Conservation (phyloP, 2,797 vertebrate genomes). For the Hippoglossus hippoglossus region DNA sequence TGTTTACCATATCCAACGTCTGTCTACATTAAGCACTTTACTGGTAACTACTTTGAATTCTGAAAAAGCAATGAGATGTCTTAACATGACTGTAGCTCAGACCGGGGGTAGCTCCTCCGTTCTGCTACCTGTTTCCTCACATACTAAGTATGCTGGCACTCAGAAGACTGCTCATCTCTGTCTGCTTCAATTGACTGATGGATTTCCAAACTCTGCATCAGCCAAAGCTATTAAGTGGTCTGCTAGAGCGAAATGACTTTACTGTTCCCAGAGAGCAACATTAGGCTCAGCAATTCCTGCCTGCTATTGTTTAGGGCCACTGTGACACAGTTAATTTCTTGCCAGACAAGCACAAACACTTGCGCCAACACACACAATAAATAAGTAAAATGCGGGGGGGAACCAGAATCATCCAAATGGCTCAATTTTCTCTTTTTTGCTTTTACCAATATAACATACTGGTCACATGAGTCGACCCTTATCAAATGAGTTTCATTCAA, state of each 20-base stretch:
- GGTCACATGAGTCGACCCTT: constrained; percentile 43
- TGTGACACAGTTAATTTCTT: constrained; percentile 82
- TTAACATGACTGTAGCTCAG: constrained; percentile 38
- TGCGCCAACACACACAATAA: constrained; percentile 69
- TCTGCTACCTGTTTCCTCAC: constrained; percentile 46
- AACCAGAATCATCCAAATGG: constrained; percentile 49
- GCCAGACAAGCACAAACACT: constrained; percentile 76
- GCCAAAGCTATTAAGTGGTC: constrained; percentile 79
- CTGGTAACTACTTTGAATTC: constrained; percentile 7
- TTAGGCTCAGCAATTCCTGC: constrained; percentile 77
- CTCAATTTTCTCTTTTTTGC: constrained; percentile 52
- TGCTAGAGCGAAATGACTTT: constrained; percentile 80
- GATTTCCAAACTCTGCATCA: constrained; percentile 73
- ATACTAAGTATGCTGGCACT: constrained; percentile 54
- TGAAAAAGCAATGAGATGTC: constrained; percentile 32
- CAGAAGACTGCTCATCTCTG: constrained; percentile 69
- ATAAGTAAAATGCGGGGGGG: constrained; percentile 51
- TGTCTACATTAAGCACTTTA: constrained; percentile 17
- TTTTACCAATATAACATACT: constrained; percentile 42
- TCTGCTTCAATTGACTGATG: constrained; percentile 66
- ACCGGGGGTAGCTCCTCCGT: constrained; percentile 41
- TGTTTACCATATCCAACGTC: constrained; percentile 7
- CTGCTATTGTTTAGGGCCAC: constrained; percentile 76
- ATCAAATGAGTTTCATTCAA: constrained; percentile 52
- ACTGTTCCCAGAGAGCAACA: constrained; percentile 73